Evolutionary conservation across 2,113 vertebrate genomes (phyloP).

Genomic region (Cyphomyrus plagiostoma): DNA sequence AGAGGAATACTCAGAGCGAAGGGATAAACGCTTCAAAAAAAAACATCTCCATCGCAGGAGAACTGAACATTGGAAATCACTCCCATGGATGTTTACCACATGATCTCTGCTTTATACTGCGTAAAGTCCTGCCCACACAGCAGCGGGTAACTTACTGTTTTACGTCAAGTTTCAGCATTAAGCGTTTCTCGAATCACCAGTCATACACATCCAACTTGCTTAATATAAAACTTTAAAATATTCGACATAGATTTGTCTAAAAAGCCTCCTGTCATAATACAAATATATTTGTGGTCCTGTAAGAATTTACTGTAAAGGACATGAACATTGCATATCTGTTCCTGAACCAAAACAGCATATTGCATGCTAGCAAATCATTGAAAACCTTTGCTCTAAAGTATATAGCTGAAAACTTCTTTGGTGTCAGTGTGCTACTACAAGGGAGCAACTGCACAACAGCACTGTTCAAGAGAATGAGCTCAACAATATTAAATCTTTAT

Average conservation of each 20-base stretch:
- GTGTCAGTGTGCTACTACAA: slow-evolving; percentile 24
- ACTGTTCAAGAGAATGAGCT: slow-evolving; percentile 31
- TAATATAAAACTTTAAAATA: slow-evolving; percentile 5
- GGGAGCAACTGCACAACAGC: slow-evolving; percentile 42
- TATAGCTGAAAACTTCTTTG: slow-evolving; percentile 24
- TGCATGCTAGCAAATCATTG: slow-evolving; percentile 40
- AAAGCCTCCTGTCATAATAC: background rate
- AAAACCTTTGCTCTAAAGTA: slow-evolving; percentile 6
- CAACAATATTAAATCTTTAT: slow-evolving; percentile 47
- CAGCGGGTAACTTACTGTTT: background rate
- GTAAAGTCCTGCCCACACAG: background rate
- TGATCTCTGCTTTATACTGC: background rate
- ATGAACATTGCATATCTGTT: slow-evolving; percentile 42
- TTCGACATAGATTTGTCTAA: background rate
- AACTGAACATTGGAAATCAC: background rate
- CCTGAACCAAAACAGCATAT: slow-evolving; percentile 45
- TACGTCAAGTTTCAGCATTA: background rate
- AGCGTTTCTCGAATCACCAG: slow-evolving; percentile 41
- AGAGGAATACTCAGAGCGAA: background rate
- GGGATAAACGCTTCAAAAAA: background rate
- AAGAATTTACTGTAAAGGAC: slow-evolving; percentile 24
- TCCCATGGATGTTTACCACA: background rate
- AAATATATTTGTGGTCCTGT: background rate
- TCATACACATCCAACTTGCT: slow-evolving; percentile 3
- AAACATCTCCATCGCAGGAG: background rate